These are phyloP conservation scores for Drosophila obscura DNA, from an alignment of 1,140 invertebrate species.

Conservation along the genomic window DNA sequence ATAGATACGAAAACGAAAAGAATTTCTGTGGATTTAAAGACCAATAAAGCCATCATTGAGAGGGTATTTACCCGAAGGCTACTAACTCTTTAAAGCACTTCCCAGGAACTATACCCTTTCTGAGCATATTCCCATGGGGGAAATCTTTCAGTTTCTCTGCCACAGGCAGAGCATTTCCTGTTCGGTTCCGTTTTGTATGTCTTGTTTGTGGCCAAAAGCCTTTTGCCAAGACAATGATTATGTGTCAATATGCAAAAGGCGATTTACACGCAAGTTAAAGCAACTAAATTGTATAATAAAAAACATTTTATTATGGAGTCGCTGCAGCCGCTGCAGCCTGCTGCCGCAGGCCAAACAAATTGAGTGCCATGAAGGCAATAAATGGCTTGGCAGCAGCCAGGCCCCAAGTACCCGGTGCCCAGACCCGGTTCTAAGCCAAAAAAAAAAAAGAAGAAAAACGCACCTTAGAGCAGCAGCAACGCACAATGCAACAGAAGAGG, in stretches of 20 bases:
- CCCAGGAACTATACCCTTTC: no score
- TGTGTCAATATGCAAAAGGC: slow-evolving; percentile 81
- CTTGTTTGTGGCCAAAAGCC: slow-evolving; percentile 35
- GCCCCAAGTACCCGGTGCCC: slow-evolving; percentile 31
- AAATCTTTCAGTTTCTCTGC: no score
- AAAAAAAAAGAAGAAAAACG: slow-evolving; percentile 48
- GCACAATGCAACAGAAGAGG: slow-evolving; percentile 62
- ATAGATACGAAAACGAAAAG: no score
- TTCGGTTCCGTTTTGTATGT: slow-evolving; percentile 16
- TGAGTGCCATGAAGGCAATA: slow-evolving; percentile 81
- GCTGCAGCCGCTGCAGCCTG: slow-evolving; percentile 29
- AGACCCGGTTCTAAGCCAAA: slow-evolving; percentile 65
- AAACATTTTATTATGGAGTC: slow-evolving; percentile 80
- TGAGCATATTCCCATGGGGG: no score
- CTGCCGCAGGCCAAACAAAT: slow-evolving; percentile 75
- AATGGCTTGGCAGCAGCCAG: slow-evolving; percentile 60
- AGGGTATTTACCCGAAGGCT: no score
- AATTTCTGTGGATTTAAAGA: no score
- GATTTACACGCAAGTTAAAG: slow-evolving; percentile 81
- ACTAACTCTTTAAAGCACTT: no score
- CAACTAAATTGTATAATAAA: slow-evolving; percentile 82
- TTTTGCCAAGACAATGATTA: slow-evolving; percentile 73
- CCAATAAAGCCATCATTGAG: no score
- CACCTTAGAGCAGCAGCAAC: slow-evolving; percentile 67
- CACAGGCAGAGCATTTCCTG: slow-evolving; percentile 13